Evolutionary conservation across 2,113 vertebrate genomes (phyloP).

Genomic region (Drymodes brunneopygia): DNA sequence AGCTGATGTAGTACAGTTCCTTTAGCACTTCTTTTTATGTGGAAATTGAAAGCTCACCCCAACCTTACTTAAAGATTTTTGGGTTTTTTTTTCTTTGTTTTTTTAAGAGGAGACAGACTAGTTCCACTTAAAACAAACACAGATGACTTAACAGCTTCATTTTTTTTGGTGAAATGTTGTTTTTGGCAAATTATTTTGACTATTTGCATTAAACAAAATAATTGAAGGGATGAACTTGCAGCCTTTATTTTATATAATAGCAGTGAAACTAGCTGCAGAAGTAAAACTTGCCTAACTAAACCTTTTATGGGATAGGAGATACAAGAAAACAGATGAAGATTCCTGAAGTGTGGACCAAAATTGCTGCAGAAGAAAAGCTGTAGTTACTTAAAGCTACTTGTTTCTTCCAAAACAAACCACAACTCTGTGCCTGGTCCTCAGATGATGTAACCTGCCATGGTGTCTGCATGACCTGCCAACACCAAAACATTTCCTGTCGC

Average conservation of each 20-base stretch:
- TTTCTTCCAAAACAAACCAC: constrained; percentile 41
- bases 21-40: background rate
- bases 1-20: background rate
- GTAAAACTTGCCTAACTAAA: background rate
- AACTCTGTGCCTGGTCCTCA: background rate
- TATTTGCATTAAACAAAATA: background rate
- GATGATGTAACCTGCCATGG: background rate
- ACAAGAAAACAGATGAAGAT: background rate
- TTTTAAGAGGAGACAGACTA: background rate
- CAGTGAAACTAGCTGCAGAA: background rate
- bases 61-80: background rate
- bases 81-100: background rate
- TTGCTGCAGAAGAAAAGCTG: constrained; percentile 2
- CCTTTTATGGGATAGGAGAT: background rate
- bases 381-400: constrained; percentile 4
- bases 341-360: background rate
- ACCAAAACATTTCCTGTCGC: background rate
- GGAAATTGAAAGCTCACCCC: background rate
- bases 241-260: background rate
- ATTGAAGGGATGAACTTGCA: background rate
- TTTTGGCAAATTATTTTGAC: background rate
- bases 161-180: background rate
- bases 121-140: background rate
- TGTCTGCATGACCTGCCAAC: background rate
- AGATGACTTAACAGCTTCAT: background rate